phyloP scores from a whole-genome alignment of 2,113 vertebrate species.

The Macheiramphus alcinus region DNA sequence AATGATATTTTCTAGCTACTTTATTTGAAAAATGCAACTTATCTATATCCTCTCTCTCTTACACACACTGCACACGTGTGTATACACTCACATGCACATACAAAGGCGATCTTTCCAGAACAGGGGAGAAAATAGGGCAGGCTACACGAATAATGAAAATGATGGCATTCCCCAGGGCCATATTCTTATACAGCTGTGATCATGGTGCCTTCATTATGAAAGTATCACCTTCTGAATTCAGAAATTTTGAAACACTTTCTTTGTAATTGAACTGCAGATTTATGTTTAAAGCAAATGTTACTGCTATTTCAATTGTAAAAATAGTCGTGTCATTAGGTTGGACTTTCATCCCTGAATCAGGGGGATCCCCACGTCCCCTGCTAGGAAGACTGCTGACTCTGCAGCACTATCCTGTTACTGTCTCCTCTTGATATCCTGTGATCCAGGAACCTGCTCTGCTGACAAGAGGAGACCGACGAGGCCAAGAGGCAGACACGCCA shows the following conservation, averaged over 20 bases:
- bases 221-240: background rate
- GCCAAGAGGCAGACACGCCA: background rate
- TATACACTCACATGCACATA: background rate
- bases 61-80: background rate
- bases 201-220: background rate
- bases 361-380: background rate
- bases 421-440: background rate
- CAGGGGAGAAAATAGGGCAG: conserved; percentile 15
- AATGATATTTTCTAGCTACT: background rate
- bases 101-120: background rate
- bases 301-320: background rate
- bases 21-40: background rate
- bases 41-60: background rate
- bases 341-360: background rate
- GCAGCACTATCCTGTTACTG: background rate
- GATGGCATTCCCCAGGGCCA: background rate
- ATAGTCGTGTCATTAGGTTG: background rate
- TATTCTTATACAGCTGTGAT: background rate
- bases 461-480: background rate
- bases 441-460: background rate
- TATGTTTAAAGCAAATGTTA: background rate
- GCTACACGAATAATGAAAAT: conserved; percentile 34
- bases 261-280: background rate
- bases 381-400: background rate
- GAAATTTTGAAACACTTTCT: background rate